A percentile compares a stretch with the other conserved stretches of the same genome.
Evolutionary conservation across 1,140 invertebrate species (phyloP).

Genomic region (Mizuhopecten yessoensis): DNA sequence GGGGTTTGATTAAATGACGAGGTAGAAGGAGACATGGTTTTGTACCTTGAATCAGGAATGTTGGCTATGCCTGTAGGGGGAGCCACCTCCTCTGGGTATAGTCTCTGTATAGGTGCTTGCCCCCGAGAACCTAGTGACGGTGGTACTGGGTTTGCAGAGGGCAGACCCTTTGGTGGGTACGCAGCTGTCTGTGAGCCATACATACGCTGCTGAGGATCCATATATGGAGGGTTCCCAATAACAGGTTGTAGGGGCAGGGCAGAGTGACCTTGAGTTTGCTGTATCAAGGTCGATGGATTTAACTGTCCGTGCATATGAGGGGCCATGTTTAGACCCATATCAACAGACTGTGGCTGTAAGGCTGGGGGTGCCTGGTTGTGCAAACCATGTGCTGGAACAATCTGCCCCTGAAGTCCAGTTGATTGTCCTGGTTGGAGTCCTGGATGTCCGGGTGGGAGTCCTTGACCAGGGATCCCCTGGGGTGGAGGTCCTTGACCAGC

Average conservation of each 20-base stretch:
- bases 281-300: background rate
- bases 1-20: background rate
- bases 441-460: no score
- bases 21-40: background rate
- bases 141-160: background rate
- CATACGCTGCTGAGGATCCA: conserved; percentile 51
- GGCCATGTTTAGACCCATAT: background rate
- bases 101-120: background rate
- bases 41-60: background rate
- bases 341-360: background rate
- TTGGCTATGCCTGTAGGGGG: background rate
- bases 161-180: conserved; percentile 37
- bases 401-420: background rate
- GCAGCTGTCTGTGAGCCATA: conserved; percentile 51
- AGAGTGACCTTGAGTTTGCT: background rate
- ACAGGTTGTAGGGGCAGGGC: background rate
- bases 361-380: background rate
- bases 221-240: background rate
- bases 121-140: background rate
- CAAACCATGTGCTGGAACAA: background rate
- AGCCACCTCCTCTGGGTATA: background rate
- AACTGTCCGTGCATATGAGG: background rate
- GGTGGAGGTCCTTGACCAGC: no score
- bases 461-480: no score
- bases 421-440: background rate